Conservation (phyloP, 2,113 vertebrate species). For the Gallinago jamesoni region DNA sequence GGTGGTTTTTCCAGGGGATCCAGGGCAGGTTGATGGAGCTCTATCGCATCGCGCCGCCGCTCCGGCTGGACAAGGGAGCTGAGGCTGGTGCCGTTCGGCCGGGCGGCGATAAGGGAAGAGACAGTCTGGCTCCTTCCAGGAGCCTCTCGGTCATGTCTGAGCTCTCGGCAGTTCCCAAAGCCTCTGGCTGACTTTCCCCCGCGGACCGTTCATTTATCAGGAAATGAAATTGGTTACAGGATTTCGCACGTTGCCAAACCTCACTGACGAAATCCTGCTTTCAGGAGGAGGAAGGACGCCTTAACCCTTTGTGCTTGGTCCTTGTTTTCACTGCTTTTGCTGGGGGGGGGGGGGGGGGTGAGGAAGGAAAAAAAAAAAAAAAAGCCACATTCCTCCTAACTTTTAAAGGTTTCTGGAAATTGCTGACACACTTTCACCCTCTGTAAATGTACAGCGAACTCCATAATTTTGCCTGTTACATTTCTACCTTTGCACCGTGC, state of each 20-base stretch:
- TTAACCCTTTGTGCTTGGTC: conserved; percentile 58
- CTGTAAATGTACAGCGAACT: neutral
- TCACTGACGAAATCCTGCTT: conserved; percentile 75
- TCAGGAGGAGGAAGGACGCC: conserved; percentile 17
- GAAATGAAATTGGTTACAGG: conserved; percentile 83
- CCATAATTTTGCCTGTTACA: neutral
- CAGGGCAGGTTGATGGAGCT: neutral
- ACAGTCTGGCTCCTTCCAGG: conserved; percentile 88
- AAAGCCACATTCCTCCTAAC: neutral
- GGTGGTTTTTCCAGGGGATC: neutral
- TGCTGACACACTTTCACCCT: neutral
- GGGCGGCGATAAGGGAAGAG: conserved; percentile 83
- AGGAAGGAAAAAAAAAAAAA: neutral
- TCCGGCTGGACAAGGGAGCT: conserved; percentile 49
- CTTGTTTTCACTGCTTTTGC: neutral
- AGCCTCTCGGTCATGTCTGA: conserved; percentile 70
- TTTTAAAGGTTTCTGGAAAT: neutral
- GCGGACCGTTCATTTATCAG: conserved; percentile 79
- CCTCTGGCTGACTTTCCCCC: conserved; percentile 75
- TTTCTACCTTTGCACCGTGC: neutral
- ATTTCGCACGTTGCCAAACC: conserved; percentile 77
- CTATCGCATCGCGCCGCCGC: neutral
- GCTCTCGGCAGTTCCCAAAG: conserved; percentile 74
- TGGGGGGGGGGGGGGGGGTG: too few relatives aligned
- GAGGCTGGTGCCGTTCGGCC: conserved; percentile 73